Conservation (phyloP, 2,888 invertebrate species). For the Coelopa pilipes region DNA sequence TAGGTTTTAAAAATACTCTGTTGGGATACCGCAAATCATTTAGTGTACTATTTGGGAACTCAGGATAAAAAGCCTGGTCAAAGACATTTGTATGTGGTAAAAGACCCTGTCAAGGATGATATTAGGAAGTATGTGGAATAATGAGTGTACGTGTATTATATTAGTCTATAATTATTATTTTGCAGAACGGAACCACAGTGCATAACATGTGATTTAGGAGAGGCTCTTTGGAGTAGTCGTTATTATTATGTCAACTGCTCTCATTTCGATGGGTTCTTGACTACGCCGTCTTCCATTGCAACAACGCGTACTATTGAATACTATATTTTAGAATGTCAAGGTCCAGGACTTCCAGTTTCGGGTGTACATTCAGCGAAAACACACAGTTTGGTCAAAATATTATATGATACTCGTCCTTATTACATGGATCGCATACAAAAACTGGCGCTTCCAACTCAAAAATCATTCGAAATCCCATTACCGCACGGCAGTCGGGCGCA, state of each 20-base stretch:
- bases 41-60: slow-evolving; percentile 82
- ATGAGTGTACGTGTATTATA: not conserved
- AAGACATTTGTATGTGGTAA: slow-evolving; percentile 87
- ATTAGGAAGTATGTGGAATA: slow-evolving; percentile 68
- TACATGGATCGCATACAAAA: slow-evolving; percentile 75
- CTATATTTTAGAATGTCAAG: slow-evolving; percentile 89
- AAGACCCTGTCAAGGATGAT: slow-evolving; percentile 77
- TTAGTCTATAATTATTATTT: not conserved
- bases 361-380: slow-evolving; percentile 79
- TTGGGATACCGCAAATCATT: slow-evolving; percentile 85
- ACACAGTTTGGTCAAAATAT: slow-evolving; percentile 80
- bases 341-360: slow-evolving; percentile 89
- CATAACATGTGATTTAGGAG: slow-evolving; percentile 84
- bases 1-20: slow-evolving; percentile 76
- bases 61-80: slow-evolving; percentile 87
- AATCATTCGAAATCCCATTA: slow-evolving; percentile 86
- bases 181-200: slow-evolving; percentile 77
- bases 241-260: slow-evolving; percentile 87
- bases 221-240: slow-evolving; percentile 82
- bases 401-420: slow-evolving; percentile 81
- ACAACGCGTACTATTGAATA: slow-evolving; percentile 63
- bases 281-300: slow-evolving; percentile 68
- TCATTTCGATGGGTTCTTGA: slow-evolving; percentile 83
- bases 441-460: slow-evolving; percentile 83
- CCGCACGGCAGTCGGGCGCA: slow-evolving; percentile 88